Conservation (phyloP, 1,140 invertebrate species). For the Babylonia areolata region DNA sequence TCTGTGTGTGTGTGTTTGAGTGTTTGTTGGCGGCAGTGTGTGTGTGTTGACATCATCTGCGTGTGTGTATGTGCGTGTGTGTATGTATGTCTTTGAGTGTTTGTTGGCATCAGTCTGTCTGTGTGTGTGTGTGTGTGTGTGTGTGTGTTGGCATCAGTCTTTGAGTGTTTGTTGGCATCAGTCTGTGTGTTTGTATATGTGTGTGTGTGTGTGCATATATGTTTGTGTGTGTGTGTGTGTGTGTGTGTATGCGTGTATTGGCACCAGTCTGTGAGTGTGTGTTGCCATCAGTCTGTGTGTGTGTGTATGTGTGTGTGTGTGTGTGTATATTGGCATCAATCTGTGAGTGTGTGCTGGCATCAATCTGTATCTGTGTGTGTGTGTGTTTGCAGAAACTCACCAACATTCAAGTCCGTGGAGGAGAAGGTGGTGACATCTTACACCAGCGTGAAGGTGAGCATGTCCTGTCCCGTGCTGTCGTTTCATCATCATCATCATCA, state of each 20-base stretch:
- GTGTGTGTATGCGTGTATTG: not conserved
- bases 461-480: too few relatives aligned
- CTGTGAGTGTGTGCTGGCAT: too few relatives aligned
- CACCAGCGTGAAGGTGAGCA: slow-evolving; percentile 94
- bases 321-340: too few relatives aligned
- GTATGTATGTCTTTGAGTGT: not conserved
- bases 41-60: not conserved
- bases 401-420: slow-evolving; percentile 96
- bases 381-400: slow-evolving; percentile 84
- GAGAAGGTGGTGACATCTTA: slow-evolving; percentile 95
- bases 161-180: not conserved
- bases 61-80: not conserved
- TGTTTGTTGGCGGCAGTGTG: too few relatives aligned
- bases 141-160: not conserved
- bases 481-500: too few relatives aligned
- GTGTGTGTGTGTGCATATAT: not conserved
- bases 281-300: not conserved
- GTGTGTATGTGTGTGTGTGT: too few relatives aligned
- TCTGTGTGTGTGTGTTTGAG: not conserved
- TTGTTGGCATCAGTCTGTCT: not conserved
- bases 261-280: not conserved
- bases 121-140: not conserved
- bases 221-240: not conserved
- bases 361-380: too few relatives aligned
- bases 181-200: not conserved